Evolutionary conservation across 2,888 invertebrate species (phyloP), one percentile per base, ranked within the genome.

Genomic region (Oligia fasciuncula): DNA sequence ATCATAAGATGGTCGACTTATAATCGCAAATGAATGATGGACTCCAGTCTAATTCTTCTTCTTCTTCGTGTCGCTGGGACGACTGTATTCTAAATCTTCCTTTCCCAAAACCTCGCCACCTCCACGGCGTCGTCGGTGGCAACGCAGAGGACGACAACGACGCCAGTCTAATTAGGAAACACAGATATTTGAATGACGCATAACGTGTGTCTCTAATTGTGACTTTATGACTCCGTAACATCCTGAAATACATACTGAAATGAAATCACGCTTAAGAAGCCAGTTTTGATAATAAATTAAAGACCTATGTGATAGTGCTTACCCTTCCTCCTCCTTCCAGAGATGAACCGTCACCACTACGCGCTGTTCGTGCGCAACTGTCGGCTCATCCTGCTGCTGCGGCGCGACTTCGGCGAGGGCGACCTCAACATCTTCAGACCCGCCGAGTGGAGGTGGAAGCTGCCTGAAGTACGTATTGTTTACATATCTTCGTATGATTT

Each of bases 271-370:
- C 57, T n/a, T 19, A 51, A 19, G 19, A 19, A 51, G 17, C 51
- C 51, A 51, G 6, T 19, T 51, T 51, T 51, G 51, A 19, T 51
- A 51, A 6, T 51, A 19, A 17, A 51, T 51, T 51, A 51, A 19
- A 51, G 0, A 51, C 6, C 17, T 6, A 17, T 17, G 17, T 51
- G 17, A 17, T 19, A 51, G 51, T 51, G 6, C 6, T 51, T 23
- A 23, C 57, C 9, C 57, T 11, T 57, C 11, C n/a, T 11, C 1
- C 14, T 9, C 2, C 0, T 62, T 66, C 2, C 97, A 99, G 99
- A 99, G 97, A 99, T 99, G 99, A 99, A 99, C 97, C 98, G 99
- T 6, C 99, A 99, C 96, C 99, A 99, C 97, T 99, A 99, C 97
- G 99, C 99, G 2, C 96, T 99, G 89, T 99, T 99, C 97, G 98